Base-by-base conservation (phyloP, 35 echinoderm and acorn worm species). In the Hemicentrotus pulcherrimus region DNA sequence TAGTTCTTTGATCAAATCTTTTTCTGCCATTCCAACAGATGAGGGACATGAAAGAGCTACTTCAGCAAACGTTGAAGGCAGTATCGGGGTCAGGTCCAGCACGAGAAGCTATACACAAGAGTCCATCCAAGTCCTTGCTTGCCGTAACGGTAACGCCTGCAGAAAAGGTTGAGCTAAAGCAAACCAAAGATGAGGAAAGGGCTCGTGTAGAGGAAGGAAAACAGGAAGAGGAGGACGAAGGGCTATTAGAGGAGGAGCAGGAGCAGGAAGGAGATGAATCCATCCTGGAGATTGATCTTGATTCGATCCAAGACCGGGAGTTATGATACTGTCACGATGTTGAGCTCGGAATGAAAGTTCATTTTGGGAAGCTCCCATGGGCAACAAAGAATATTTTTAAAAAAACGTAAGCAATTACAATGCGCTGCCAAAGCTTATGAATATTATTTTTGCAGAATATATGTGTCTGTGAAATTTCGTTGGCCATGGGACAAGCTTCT, bases 31-130 rank as follows among this genome's bases (percentile, higher is more conserved):
- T 78, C 65, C 0, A 78, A 78, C 65, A 78, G 65, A 90, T 90
- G 88, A 33, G 12, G 24, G 88, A 90, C 15, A 90, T 90, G 88
- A 90, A 90, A 90, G 88, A 90, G 32, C 88, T 90, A 16, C 88
- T 90, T 45, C 32, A 45, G 28, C 32, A 90, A 41, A 90, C 88
- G 12, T 31, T 90, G 32, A 45, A 33, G 88, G 88, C 88, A n/a
- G 65, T 78, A n/a, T 78, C 24, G n/a, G 65, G 65, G 65, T 78
- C 65, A 6, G 48, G 48, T 1, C 48, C 48, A 78, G 65, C 65
- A 78, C 22, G 24, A n/a, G 65, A 78, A 28, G 65, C 65, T 78
- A 78, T n/a, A 78, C 18, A 28, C 65, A 78, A n/a, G 65, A n/a
- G 65, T n/a, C 65, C 65, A n/a, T n/a, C 65, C 19, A 78, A 78